phyloP scores from a whole-genome alignment of 2,888 invertebrate species.

The Aphrophora alni region DNA sequence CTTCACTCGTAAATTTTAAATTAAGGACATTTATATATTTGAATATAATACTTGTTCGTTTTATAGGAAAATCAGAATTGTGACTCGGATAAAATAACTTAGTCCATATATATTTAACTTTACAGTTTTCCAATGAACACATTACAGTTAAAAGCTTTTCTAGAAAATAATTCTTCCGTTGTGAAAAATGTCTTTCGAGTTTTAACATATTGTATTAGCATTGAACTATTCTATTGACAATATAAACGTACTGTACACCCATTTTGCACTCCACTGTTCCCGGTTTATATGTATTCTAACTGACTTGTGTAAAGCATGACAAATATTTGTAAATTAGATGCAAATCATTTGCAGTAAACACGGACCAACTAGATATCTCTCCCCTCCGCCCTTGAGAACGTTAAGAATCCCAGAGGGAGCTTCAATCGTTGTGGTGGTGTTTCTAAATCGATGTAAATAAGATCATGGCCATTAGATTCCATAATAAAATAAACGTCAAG shows the following conservation, averaged over 20 bases:
- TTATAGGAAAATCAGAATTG: too few species aligned
- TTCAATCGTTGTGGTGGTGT: neutral
- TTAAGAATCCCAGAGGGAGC: neutral
- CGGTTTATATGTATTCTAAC: neutral
- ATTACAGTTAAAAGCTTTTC: neutral
- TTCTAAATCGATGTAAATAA: neutral
- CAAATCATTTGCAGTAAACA: neutral
- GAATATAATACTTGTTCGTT: too few species aligned
- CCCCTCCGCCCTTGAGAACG: neutral
- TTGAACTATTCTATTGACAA: neutral
- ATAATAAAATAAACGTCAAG: neutral
- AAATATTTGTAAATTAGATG: slow-evolving; percentile 6
- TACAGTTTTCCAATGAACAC: neutral
- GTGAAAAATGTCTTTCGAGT: neutral
- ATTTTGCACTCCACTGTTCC: neutral
- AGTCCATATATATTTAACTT: too few species aligned
- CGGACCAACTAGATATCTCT: neutral
- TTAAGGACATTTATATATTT: too few species aligned
- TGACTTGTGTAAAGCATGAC: neutral
- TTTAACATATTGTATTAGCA: neutral
- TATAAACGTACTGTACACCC: neutral
- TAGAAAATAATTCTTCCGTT: neutral
- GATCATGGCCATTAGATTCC: neutral
- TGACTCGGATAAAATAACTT: too few species aligned
- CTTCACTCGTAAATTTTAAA: too few species aligned